Evolutionary conservation across 1,140 invertebrate species (phyloP).

Genomic region (Drosophila trapezifrons): DNA sequence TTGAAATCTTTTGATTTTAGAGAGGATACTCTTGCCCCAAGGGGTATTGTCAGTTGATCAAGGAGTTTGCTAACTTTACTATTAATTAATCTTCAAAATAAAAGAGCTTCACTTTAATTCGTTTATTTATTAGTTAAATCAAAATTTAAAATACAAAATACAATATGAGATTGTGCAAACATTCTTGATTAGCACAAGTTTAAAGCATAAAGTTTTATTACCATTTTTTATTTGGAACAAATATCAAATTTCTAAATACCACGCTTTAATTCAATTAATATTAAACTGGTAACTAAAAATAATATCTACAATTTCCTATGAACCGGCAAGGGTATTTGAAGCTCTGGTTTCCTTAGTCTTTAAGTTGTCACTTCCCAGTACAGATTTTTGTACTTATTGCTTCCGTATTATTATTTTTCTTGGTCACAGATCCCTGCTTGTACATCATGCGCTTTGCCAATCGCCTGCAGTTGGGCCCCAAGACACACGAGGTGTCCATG

Average conservation of each 20-base stretch:
- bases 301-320: background rate
- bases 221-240: background rate
- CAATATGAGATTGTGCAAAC: background rate
- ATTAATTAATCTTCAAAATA: too few relatives aligned
- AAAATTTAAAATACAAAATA: background rate
- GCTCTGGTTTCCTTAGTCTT: background rate
- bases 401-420: constrained; percentile 29
- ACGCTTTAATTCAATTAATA: constrained; percentile 12
- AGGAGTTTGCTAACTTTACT: background rate
- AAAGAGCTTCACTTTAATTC: too few relatives aligned
- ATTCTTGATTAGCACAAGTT: background rate
- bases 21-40: background rate
- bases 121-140: too few relatives aligned
- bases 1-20: constrained; percentile 36
- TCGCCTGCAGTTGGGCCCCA: constrained; percentile 95
- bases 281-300: background rate
- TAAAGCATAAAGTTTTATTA: background rate
- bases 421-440: constrained; percentile 93
- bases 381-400: constrained; percentile 7
- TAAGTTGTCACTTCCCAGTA: background rate
- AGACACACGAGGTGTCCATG: constrained; percentile 97
- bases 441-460: constrained; percentile 98
- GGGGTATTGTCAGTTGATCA: background rate
- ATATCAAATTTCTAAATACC: constrained; percentile 8
- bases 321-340: constrained; percentile 8